Evolutionary conservation across 2,113 vertebrate species (phyloP).

Genomic region (Eulemur macaco): DNA sequence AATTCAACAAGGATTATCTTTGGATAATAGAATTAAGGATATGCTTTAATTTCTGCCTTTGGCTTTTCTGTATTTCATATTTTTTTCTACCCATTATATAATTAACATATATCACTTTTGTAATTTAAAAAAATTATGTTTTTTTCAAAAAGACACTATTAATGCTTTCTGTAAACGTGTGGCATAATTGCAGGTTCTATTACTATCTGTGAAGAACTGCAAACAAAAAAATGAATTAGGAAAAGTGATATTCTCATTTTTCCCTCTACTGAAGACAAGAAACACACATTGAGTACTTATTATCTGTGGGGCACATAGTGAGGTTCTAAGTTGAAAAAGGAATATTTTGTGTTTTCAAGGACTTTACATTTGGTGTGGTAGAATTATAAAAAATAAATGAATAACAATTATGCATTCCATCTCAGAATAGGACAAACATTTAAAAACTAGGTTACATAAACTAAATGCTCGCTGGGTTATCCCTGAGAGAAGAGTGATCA

Average conservation of each 20-base stretch:
- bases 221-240: neutral
- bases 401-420: neutral
- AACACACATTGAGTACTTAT: neutral
- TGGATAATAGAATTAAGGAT: neutral
- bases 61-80: neutral
- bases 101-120: neutral
- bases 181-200: neutral
- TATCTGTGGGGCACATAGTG: neutral
- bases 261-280: neutral
- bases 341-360: neutral
- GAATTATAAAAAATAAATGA: neutral
- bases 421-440: neutral
- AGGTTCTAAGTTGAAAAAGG: neutral
- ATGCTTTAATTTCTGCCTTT: neutral
- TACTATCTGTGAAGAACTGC: neutral
- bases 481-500: neutral
- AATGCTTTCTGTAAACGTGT: neutral
- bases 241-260: neutral
- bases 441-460: neutral
- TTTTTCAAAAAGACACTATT: slow-evolving; percentile 10
- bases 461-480: neutral
- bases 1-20: neutral
- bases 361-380: neutral
- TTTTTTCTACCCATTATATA: neutral
- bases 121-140: neutral